Evolutionary conservation across 2,113 vertebrate genomes (phyloP), one percentile per base, ranked within the genome.

Genomic region (Formicarius rufipectus): DNA sequence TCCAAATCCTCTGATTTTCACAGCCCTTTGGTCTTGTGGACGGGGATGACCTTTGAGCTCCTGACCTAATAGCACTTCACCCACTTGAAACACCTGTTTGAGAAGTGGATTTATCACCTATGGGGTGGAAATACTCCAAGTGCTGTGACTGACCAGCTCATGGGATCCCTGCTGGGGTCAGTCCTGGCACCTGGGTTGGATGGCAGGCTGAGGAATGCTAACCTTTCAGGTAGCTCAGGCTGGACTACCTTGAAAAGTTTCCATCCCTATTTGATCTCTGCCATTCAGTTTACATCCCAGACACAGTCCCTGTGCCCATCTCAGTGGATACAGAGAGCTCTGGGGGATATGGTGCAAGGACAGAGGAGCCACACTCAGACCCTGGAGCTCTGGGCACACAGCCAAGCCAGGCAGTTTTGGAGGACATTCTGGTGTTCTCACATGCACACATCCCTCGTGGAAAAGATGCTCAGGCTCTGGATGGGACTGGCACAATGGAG

Each of bases 291-390:
- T 4, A 10, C 8, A 17, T 13, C 15, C 30, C 3, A 0, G 8
- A 14, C 17, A 1, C 24, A 49, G 45, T 10, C 21, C 44, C 37
- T 5, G 20, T 30, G 40, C 58, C 75, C 23, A 6, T 9, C 60
- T 40, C 35, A 0, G 77, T 1, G 40, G 39, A 7, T 12, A 5
- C 0, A 0, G 40, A 5, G 68, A 79, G 49, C n/a, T 80, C 8
- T 37, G 22, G 37, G 16, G 33, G 40, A 3, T 14, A 0, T 1
- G 21, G 44, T 25, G 11, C 40, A 47, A 13, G 20, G 52, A 30
- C 19, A 23, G 79, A 59, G 30, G 1, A 78, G 35, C n/a, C 30
- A 1, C 1, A 1, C 39, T 66, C 52, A 59, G 12, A 35, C 24
- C 28, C 47, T 30, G 23, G 13, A 83, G 20, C 53, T 56, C 14